Percentiles rank a stretch among this genome's conserved stretches.
phyloP scores from a whole-genome alignment of 2,888 invertebrate species.

The Trissolcus brochymenae region DNA sequence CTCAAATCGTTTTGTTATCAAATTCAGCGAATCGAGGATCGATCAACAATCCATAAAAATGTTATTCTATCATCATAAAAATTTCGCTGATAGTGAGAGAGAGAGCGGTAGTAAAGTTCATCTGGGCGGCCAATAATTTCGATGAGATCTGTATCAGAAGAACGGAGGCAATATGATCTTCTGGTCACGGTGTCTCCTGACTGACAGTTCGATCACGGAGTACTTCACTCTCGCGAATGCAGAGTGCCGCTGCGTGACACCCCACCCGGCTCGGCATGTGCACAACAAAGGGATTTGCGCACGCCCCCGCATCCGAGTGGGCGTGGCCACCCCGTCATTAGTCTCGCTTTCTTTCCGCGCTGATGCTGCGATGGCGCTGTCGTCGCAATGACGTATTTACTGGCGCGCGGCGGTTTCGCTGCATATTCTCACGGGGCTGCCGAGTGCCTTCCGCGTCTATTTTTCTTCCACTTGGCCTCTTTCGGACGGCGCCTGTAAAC shows the following conservation, averaged over 20 bases:
- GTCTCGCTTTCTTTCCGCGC: constrained; percentile 67
- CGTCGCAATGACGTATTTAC: constrained; percentile 69
- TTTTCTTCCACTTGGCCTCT: constrained; percentile 40
- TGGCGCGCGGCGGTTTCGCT: constrained; percentile 60
- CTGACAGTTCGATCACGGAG: constrained; percentile 56
- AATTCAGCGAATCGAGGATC: no score
- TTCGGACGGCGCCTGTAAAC: constrained; percentile 24
- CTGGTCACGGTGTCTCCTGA: constrained; percentile 44
- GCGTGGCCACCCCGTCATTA: constrained; percentile 72
- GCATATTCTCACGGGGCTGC: constrained; percentile 56
- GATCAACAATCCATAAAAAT: no score
- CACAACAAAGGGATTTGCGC: constrained; percentile 56
- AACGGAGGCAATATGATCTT: constrained; percentile 28
- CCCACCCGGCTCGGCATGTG: constrained; percentile 49
- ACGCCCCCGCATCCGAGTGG: constrained; percentile 69
- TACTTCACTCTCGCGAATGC: constrained; percentile 5
- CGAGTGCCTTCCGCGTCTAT: constrained; percentile 60
- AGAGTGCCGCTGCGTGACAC: constrained; percentile 52
- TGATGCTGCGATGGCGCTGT: constrained; percentile 66
- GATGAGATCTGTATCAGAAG: constrained; percentile 17
- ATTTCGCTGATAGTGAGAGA: not conserved
- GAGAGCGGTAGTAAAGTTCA: constrained; percentile 3
- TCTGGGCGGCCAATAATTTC: constrained; percentile 27
- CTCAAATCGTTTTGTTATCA: no score
- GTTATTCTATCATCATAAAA: not conserved